Base-by-base conservation (phyloP, 2,113 vertebrate genomes). In the Pteronura brasiliensis region DNA sequence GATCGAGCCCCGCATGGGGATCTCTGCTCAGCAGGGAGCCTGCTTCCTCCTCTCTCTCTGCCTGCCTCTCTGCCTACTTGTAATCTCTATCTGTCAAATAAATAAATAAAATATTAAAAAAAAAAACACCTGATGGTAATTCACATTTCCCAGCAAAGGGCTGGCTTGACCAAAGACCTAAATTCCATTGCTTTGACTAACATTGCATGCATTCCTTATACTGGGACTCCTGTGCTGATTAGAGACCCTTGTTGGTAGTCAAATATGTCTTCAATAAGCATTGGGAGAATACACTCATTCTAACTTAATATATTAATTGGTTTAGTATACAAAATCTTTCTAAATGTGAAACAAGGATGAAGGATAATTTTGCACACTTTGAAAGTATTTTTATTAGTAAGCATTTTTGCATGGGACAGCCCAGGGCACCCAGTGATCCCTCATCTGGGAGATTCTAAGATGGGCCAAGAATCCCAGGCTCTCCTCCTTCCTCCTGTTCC, bases 201-300 rank as follows among this genome's bases (percentile, higher is more conserved):
- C 29, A 11, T 36, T 25, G 11, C 76, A 11, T n/a, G 36, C 21
- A 57, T 55, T 39, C 39, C 17, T 44, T 36, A 5, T 49, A 27
- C 21, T 31, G 4, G 20, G 25, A 36, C 9, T 29, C 57, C 29
- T 6, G 29, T 49, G 65, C 18, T 44, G 8, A 8, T 63, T 49
- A 77, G 71, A 85, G 87, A 90, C 23, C 4, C 47, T 55, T 61
- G 13, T 12, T 27, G 18, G 15, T 21, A 77, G 47, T 23, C 42
- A 72, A 13, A 21, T n/a, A 17, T 34, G 88, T 85, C 49, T 84
- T 88, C 36, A 94, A 82, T 94, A 79, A 85, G 80, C 57, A 81
- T n/a, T 49, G 10, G 18, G n/a, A 17, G 55, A 80, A 93, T 87
- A 44, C 12, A 23, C 57, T 57, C 36, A 83, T 84, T 67, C 83